A percentile compares a stretch with the other conserved stretches of the same genome.
These are phyloP conservation scores for Etheostoma cragini DNA, from an alignment of 2,113 vertebrate genomes.

Conservation along the genomic window DNA sequence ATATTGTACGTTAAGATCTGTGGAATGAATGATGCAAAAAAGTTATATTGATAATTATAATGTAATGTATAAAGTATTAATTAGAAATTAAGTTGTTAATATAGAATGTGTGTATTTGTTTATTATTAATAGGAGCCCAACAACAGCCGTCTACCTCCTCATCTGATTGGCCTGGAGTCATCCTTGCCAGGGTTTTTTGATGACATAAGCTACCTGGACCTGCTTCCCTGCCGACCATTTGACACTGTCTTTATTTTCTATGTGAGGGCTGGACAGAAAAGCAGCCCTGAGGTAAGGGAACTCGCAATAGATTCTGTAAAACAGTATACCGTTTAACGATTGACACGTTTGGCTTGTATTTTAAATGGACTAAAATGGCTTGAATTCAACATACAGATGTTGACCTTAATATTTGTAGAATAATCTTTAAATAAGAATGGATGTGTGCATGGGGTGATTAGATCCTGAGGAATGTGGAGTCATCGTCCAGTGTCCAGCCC, in stretches of 20 bases:
- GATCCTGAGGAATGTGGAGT: slow-evolving; percentile 96
- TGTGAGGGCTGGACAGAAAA: slow-evolving; percentile 95
- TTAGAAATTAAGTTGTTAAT: neutral
- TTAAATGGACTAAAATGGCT: neutral
- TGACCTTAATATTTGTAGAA: neutral
- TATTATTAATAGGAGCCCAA: slow-evolving; percentile 87
- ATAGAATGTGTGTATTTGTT: neutral
- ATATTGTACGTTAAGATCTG: neutral
- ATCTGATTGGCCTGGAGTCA: slow-evolving; percentile 95
- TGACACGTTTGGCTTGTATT: neutral
- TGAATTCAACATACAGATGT: neutral
- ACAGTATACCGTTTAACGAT: neutral
- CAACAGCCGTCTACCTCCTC: slow-evolving; percentile 97
- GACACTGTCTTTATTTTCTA: slow-evolving; percentile 98
- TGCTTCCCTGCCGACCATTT: slow-evolving; percentile 94
- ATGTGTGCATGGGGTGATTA: slow-evolving; percentile 52
- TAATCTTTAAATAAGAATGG: neutral
- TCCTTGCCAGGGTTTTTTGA: slow-evolving; percentile 94
- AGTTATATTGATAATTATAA: neutral
- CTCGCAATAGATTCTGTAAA: neutral
- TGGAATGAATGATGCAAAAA: neutral
- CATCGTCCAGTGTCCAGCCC: slow-evolving; percentile 91
- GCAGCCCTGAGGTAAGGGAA: slow-evolving; percentile 89
- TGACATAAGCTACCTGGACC: slow-evolving; percentile 94
- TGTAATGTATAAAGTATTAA: neutral